Conservation (phyloP, 2,797 vertebrate species). For the Acridotheres tristis region DNA sequence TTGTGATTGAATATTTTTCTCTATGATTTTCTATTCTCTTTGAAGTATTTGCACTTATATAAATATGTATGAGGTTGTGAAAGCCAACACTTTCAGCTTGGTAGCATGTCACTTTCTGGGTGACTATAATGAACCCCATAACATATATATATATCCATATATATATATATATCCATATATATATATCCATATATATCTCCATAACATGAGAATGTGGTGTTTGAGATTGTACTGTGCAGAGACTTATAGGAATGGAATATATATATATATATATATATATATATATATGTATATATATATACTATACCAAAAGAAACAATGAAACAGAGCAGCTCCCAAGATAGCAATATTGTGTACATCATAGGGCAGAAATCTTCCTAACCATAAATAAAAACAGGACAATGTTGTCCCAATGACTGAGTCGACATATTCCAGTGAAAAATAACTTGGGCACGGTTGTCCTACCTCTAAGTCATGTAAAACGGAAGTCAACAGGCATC, state of each 20-base stretch:
- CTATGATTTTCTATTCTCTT: neutral
- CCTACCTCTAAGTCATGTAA: rapidly evolving
- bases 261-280: no score
- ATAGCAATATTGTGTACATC: neutral
- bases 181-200: no score
- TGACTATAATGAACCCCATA: neutral
- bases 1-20: neutral
- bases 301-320: neutral
- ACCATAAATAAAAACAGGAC: neutral
- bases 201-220: rapidly evolving
- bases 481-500: neutral
- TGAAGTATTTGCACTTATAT: neutral
- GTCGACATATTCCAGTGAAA: neutral
- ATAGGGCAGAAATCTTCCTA: neutral
- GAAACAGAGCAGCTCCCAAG: neutral
- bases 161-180: no score
- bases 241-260: neutral
- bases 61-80: neutral
- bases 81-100: neutral
- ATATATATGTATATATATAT: no score
- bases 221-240: neutral
- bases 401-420: neutral
- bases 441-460: neutral
- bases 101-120: neutral
- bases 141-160: no score